Conservation (phyloP, 2,888 invertebrate species). For the Podotricha telesiphe region DNA sequence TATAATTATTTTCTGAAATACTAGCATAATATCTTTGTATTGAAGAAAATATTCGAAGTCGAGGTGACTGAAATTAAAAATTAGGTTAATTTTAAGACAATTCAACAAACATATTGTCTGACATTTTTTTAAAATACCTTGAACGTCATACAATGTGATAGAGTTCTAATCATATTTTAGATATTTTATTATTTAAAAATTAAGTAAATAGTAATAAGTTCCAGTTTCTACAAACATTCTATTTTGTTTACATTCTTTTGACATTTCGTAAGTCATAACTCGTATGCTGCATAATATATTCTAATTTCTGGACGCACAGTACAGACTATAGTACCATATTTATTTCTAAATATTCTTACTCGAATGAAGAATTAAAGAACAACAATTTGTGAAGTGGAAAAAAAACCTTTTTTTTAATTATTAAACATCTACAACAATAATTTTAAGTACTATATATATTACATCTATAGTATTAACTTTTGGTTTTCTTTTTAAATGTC, state of each 20-base stretch:
- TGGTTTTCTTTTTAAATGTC: no score
- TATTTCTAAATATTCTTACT: no score
- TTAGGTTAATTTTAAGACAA: not conserved
- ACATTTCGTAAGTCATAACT: not conserved
- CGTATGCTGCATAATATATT: no score
- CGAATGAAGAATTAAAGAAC: no score
- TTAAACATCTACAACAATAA: no score
- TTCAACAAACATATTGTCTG: not conserved
- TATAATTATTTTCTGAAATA: constrained; percentile 62
- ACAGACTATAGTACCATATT: no score
- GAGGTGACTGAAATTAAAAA: constrained; percentile 27
- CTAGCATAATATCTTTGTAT: constrained; percentile 51
- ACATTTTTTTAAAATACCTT: not conserved
- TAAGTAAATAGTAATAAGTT: not conserved
- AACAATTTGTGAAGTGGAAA: no score
- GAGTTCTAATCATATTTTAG: not conserved
- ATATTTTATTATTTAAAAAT: not conserved
- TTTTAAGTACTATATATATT: no score
- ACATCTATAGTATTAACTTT: no score
- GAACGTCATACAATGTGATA: not conserved
- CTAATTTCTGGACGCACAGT: no score
- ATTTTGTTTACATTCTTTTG: constrained; percentile 10
- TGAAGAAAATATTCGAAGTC: constrained; percentile 22
- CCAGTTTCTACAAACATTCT: not conserved
- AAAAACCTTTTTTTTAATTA: no score